Base-by-base conservation (phyloP, 2,888 invertebrate genomes). In the Plagiodera versicolora region DNA sequence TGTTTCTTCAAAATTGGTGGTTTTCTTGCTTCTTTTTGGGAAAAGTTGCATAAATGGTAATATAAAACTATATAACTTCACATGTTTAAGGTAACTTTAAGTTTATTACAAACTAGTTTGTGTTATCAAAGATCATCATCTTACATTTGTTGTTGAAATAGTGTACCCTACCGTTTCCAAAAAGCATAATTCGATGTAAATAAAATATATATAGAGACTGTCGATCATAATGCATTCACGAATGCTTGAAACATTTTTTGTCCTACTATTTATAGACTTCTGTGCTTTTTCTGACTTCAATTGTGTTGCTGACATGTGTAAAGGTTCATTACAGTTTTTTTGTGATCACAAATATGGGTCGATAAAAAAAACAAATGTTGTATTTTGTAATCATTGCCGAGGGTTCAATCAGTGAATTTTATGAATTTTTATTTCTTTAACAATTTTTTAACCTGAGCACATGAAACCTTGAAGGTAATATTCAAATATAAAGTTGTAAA, bases 271-370 rank as follows among this genome's bases (percentile, higher is more conserved):
- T 61, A 48, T 47, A 67, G 72, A 72, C 3, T 24, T 24, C 73
- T 74, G 70, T 67, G 71, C 72, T 73, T 66, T 70, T 70, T 50
- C 49, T 1, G 57, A 47, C 46, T 56, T 30, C 50, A 30, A 32
- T 59, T 18, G 70, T 74, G 69, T 75, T 73, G 72, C 73, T 67
- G 70, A 71, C 71, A 71, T 63, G 58, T 66, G 67, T 69, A 66
- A 63, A 69, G 69, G 69, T 64, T 68, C 67, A 70, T 68, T 71
- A 56, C 67, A 67, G 65, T 68, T 58, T 67, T 70, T 69, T 69
- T 72, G 71, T 72, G 52, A 28, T 20, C 24, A 10, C 24, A 30
- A 52, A 52, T 17, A 18, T 20, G 24, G 6, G 6, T 24, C 24
- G 6, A 24, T 24, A 5, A 3, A 24, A 24, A 24, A 6, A 24